These are phyloP conservation scores for Caenorhabditis brenneri DNA, from an alignment of 1,140 invertebrate species.

Conservation along the genomic window DNA sequence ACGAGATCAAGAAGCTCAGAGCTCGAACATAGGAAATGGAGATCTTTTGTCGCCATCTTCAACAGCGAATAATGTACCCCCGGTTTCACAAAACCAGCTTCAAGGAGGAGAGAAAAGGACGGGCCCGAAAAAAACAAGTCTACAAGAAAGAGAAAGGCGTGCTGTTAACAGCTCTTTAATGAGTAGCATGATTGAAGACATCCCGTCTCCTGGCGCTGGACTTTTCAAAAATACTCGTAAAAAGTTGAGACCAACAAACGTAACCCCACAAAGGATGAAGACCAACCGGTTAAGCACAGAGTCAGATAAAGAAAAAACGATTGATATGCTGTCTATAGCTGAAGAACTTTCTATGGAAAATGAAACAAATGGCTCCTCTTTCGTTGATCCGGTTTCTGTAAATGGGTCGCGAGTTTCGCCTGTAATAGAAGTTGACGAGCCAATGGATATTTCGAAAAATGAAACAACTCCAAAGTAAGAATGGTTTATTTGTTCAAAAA, in stretches of 20 bases:
- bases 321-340: constrained; percentile 7
- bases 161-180: not conserved
- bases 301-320: constrained; percentile 10
- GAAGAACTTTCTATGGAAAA: not conserved
- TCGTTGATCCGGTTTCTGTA: not conserved
- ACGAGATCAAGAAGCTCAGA: too few species aligned
- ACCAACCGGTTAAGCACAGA: not conserved
- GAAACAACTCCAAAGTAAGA: too few species aligned
- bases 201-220: not conserved
- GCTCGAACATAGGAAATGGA: too few species aligned
- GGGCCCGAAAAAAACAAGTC: not conserved
- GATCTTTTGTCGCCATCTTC: too few species aligned
- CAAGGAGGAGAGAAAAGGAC: not conserved
- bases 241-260: not conserved
- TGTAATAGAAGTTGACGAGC: too few species aligned
- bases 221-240: not conserved
- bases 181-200: not conserved
- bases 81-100: too few species aligned
- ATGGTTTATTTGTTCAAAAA: too few species aligned
- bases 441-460: too few species aligned
- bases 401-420: not conserved
- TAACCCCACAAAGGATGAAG: not conserved
- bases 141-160: not conserved
- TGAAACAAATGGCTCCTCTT: not conserved
- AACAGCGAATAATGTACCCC: too few species aligned